phyloP scores from a whole-genome alignment of 1,140 invertebrate species.

The Ostrea edulis region DNA sequence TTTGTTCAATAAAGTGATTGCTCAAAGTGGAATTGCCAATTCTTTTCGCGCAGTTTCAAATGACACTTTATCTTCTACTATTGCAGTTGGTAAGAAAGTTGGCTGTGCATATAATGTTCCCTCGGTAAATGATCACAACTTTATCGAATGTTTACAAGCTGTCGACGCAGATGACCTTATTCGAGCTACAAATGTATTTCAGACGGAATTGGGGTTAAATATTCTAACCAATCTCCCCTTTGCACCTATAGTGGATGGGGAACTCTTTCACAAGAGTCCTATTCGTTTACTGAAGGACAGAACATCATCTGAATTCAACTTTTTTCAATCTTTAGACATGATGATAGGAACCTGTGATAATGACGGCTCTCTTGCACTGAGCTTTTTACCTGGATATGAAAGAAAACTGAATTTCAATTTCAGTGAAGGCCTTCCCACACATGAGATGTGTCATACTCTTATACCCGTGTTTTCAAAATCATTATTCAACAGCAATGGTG shows the following conservation, averaged over 20 bases:
- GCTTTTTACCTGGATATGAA: neutral
- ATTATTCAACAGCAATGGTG: neutral
- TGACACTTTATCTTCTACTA: neutral
- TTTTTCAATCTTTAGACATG: constrained; percentile 42
- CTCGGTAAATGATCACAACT: neutral
- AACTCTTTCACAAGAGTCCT: constrained; percentile 24
- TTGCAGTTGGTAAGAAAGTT: constrained; percentile 12
- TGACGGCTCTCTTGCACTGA: constrained; percentile 13
- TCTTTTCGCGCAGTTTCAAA: neutral
- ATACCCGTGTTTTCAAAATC: neutral
- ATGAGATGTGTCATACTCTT: neutral
- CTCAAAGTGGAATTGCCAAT: constrained; percentile 45
- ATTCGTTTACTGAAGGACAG: neutral
- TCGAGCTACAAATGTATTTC: neutral
- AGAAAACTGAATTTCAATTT: neutral
- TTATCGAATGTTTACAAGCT: neutral
- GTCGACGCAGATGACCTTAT: neutral
- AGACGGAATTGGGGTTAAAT: neutral
- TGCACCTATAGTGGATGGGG: constrained; percentile 20
- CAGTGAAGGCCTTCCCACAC: constrained; percentile 4
- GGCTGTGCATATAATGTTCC: neutral
- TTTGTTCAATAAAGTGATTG: constrained; percentile 51
- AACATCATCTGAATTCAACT: constrained; percentile 21
- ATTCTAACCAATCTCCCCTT: neutral
- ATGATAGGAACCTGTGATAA: constrained; percentile 43